Percentiles rank a stretch among this genome's conserved stretches.
phyloP scores from a whole-genome alignment of 1,140 invertebrate genomes.

The Bursaphelenchus mucronatus region DNA sequence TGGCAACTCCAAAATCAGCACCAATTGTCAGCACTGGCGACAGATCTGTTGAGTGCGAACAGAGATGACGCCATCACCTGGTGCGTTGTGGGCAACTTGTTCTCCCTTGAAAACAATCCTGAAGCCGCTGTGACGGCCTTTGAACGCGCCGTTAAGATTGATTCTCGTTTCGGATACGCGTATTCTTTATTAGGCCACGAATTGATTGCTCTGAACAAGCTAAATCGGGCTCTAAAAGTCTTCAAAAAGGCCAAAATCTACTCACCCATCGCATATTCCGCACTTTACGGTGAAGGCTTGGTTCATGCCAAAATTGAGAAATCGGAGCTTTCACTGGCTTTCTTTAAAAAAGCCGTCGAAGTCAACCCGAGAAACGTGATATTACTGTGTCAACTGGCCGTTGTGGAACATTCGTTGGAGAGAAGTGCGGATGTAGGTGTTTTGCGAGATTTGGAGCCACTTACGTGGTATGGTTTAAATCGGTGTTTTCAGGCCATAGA shows the following conservation, averaged over 20 bases:
- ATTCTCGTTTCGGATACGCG: conserved; percentile 86
- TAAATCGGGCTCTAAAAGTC: conserved; percentile 88
- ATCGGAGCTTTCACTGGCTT: conserved; percentile 80
- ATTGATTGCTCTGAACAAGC: conserved; percentile 88
- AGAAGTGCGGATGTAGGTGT: conserved; percentile 33
- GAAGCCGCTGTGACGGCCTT: conserved; percentile 25
- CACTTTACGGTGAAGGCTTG: conserved; percentile 97
- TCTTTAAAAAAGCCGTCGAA: conserved; percentile 78
- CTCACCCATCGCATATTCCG: conserved; percentile 90
- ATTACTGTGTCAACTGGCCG: conserved; percentile 87
- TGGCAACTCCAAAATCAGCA: conserved; percentile 95
- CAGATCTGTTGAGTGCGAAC: conserved; percentile 68
- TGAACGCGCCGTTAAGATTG: conserved; percentile 66
- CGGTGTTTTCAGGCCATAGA: conserved; percentile 67
- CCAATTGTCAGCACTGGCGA: conserved; percentile 78
- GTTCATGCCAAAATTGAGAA: conserved; percentile 96
- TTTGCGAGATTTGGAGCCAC: too few relatives aligned
- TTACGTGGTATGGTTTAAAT: not conserved
- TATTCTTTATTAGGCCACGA: conserved; percentile 95
- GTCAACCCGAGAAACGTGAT: conserved; percentile 90
- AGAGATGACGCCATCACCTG: conserved; percentile 68
- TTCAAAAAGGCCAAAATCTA: conserved; percentile 86
- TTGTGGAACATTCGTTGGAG: conserved; percentile 67
- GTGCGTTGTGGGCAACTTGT: conserved; percentile 83
- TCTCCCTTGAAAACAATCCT: conserved; percentile 32